Evolutionary conservation across 2,797 vertebrate species (phyloP).

Genomic region (Sebastes melanostomus): DNA sequence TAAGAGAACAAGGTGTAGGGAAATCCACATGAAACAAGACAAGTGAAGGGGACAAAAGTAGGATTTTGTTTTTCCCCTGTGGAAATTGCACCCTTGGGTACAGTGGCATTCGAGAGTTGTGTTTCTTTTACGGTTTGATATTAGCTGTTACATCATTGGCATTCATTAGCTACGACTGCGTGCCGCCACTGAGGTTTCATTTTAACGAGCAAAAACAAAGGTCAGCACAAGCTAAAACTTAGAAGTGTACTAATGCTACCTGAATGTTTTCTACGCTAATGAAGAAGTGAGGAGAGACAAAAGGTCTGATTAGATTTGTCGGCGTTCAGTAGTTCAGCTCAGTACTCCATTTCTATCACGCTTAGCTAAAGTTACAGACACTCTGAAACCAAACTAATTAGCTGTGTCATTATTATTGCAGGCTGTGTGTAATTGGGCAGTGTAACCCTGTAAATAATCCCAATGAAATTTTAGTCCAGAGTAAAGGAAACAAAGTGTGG

Average conservation of each 20-base stretch:
- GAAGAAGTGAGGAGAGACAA: neutral
- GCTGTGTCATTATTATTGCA: neutral
- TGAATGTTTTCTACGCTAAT: neutral
- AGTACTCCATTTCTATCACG: neutral
- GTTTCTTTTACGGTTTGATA: no score
- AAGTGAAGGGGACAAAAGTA: no score
- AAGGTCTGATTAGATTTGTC: neutral
- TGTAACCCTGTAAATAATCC: neutral
- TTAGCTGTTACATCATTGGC: neutral
- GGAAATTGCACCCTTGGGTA: no score
- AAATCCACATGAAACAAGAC: no score
- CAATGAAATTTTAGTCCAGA: neutral
- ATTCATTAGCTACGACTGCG: neutral
- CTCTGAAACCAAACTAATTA: neutral
- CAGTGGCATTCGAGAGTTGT: no score
- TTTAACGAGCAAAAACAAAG: neutral
- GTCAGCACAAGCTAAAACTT: neutral
- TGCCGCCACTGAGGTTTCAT: neutral
- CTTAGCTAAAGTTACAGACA: neutral
- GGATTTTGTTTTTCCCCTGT: neutral
- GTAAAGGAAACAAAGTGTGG: neutral
- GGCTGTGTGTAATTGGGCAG: neutral
- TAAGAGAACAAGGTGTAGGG: no score
- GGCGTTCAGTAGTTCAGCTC: neutral
- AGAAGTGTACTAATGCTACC: neutral